Conservation (phyloP, 2,888 invertebrate genomes). For the Habrosyne pyritoides region DNA sequence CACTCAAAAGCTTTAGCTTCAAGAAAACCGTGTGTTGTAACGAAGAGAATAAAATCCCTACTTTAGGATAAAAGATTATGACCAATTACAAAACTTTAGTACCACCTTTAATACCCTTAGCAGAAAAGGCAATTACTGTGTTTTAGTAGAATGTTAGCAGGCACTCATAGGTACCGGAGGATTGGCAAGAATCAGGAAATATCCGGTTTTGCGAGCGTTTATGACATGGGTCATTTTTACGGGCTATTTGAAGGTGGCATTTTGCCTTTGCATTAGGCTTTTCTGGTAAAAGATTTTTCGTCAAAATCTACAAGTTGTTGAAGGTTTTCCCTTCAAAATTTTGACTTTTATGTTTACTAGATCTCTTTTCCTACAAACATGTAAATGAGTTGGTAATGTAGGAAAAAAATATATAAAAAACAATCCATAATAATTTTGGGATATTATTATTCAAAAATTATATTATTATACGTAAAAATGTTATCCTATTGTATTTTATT, state of each 20-base stretch:
- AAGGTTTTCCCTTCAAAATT: conserved; percentile 10
- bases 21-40: not conserved
- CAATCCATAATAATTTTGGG: too few relatives aligned
- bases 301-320: conserved; percentile 12
- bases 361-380: too few relatives aligned
- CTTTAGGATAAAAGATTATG: not conserved
- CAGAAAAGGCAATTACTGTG: conserved; percentile 3
- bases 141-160: conserved; percentile 5
- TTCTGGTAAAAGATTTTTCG: conserved; percentile 20
- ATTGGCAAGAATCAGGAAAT: conserved; percentile 35
- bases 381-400: too few relatives aligned
- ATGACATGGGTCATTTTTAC: conserved; percentile 34
- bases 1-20: too few relatives aligned
- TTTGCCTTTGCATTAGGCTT: conserved; percentile 28
- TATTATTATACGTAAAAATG: too few relatives aligned
- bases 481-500: too few relatives aligned
- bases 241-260: conserved; percentile 33
- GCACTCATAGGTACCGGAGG: conserved; percentile 15
- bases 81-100: not conserved
- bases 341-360: not conserved
- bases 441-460: too few relatives aligned
- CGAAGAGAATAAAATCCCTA: not conserved
- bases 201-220: conserved; percentile 32
- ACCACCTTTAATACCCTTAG: not conserved
- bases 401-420: too few relatives aligned